These are phyloP conservation scores for Eremophila alpestris DNA, from an alignment of 2,797 vertebrate genomes.

Conservation along the genomic window DNA sequence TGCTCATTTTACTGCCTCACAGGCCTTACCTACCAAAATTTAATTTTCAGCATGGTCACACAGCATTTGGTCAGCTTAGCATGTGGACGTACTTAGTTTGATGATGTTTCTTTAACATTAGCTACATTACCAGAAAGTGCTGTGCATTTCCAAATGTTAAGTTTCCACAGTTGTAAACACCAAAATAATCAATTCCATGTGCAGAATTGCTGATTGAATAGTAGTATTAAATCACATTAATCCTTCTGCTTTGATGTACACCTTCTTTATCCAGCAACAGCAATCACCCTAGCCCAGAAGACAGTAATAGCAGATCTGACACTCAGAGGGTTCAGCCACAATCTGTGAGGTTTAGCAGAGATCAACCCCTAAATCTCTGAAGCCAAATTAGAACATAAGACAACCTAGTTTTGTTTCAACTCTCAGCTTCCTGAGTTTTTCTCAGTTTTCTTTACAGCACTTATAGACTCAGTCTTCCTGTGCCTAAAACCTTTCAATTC, in stretches of 20 bases:
- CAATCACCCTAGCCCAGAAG: background rate
- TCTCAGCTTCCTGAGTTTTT: background rate
- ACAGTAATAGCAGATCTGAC: background rate
- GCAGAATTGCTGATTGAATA: background rate
- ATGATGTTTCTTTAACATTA: background rate
- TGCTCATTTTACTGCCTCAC: background rate
- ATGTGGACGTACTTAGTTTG: background rate
- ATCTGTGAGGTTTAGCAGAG: background rate
- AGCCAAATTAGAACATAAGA: background rate
- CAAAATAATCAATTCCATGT: background rate
- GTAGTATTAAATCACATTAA: background rate
- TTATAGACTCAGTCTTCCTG: background rate
- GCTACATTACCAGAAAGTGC: background rate
- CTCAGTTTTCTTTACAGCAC: background rate
- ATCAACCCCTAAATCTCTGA: slow-evolving; percentile 13
- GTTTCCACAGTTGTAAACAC: background rate
- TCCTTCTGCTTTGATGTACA: slow-evolving; percentile 12
- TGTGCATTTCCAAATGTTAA: background rate
- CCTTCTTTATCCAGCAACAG: background rate
- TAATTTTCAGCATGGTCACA: background rate
- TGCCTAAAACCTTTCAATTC: slow-evolving; percentile 31
- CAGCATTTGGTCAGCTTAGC: background rate
- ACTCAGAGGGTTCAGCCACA: background rate
- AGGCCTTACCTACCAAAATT: background rate
- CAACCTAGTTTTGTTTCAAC: slow-evolving; percentile 8